Base-by-base conservation (phyloP, 92 coral and sea anemone species). In the Palythoa grandis region DNA sequence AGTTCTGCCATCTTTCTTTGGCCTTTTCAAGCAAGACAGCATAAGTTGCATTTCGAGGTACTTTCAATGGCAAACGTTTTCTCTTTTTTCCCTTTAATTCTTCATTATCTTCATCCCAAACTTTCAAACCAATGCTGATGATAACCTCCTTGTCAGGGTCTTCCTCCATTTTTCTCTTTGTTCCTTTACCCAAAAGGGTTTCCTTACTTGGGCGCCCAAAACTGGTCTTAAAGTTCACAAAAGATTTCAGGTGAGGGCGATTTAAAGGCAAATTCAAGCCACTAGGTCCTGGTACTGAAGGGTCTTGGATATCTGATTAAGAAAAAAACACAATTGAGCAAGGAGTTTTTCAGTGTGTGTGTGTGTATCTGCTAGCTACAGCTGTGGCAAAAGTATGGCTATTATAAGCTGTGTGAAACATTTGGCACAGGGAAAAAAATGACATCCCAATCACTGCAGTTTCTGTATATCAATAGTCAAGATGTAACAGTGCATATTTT, bases 151-250 rank as follows among this genome's bases (percentile, higher is more conserved):
- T 86, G 84, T 58, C 73, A 35, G 70, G 57, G 71, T 52, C 78
- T 43, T 78, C 86, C 66, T 77, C 84, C 13, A 78, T 65, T 78
- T 78, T 77, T 80, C 89, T 78, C 69, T 78, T 87, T 83, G 72
- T 87, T 63, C 68, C 76, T 29, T 87, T 87, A 48, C 77, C 66
- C 74, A 87, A 48, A 78, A 73, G 88, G 23, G 50, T 84, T 37
- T 5, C 88, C 80, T 84, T 84, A 37, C 80, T 84, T 73, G 82
- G 88, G 52, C 80, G 67, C 50, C 82, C 82, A 84, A 73, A 71
- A 53, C 54, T 84, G 69, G 48, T 84, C 38, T 83, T 83, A 40
- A 39, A 71, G 50, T 72, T 37, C 52, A 84, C 72, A 84, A 52
- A 84, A 24, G 80, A 53, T 65, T 84, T 84, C 78, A 83, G 72